These are phyloP conservation scores for Arctocebus calabarensis DNA, from an alignment of 2,797 vertebrate species.

Conservation along the genomic window DNA sequence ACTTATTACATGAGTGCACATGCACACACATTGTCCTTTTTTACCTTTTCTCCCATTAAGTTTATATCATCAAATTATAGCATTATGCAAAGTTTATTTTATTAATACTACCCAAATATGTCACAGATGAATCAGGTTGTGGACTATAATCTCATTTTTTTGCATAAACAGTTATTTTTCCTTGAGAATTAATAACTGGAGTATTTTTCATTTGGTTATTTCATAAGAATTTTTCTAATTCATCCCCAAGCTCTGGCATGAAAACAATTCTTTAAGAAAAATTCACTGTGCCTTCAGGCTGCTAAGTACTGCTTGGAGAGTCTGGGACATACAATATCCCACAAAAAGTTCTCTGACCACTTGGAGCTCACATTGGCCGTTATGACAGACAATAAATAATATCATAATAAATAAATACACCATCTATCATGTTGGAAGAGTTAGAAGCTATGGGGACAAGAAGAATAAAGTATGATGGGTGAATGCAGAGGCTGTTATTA, in stretches of 20 bases:
- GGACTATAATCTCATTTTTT: background rate
- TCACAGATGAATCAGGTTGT: background rate
- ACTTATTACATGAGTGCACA: background rate
- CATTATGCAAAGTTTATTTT: background rate
- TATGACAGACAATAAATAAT: background rate
- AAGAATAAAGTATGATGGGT: background rate
- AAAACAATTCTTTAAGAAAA: background rate
- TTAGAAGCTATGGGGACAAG: background rate
- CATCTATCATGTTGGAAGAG: background rate
- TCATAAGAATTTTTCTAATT: background rate
- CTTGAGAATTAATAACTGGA: background rate
- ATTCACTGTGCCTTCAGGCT: background rate
- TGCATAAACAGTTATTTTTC: background rate
- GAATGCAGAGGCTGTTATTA: background rate
- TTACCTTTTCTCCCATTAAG: background rate
- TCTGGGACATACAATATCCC: background rate
- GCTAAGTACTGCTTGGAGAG: background rate
- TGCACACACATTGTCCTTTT: background rate
- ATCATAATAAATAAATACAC: background rate
- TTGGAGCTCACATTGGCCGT: background rate
- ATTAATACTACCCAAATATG: background rate
- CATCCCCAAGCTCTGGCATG: background rate
- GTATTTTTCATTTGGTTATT: background rate
- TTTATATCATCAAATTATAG: background rate
- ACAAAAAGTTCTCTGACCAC: background rate